Evolutionary conservation across 2,888 invertebrate genomes (phyloP), one percentile per base, ranked within the genome.

Genomic region (Galerucella pusilla): DNA sequence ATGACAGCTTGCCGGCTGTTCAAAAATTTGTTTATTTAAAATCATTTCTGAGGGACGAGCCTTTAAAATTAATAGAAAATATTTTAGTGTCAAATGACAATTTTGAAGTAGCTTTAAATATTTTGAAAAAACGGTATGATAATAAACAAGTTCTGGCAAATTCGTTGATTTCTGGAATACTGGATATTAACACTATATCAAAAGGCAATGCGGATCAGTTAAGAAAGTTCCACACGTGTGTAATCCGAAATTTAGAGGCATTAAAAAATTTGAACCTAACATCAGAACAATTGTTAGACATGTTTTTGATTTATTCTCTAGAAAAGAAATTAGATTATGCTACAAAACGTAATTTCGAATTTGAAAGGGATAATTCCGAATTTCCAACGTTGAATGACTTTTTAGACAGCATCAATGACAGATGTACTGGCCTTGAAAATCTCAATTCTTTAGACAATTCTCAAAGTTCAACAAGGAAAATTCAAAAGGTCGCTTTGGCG

Each of bases 11-110:
- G 12, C 28, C 9, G 1, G n/a, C 28, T 5, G 16, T 64, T n/a
- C 64, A 64, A 45, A 14, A 16, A 42, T 64, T 64, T 45, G 42
- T 64, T 4, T 64, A 64, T 42, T 10, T 46, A n/a, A 64, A 64
- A 64, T 42, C 45, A n/a, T 64, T n/a, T 16, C 9, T 64, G 42
- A 35, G 64, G 14, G 45, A 64, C 2, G 64, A 64, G 16, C n/a
- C 16, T 3, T 9, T 64, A n/a, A 42, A 46, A 14, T 16, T 46
- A 64, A 46, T 64, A 9, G 46, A 64, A n/a, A 64, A 45, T 45
- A 42, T 64, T 16, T 11, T 5, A 45, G 42, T 45, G 14, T 10
- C 45, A n/a, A 45, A 64, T 45, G 64, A 64, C 11, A 64, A 64
- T 64, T 64, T 64, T 16, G 1, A 16, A 2, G n/a, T 45, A 12